Percentiles rank a stretch among this genome's conserved stretches.
Conservation (phyloP, 2,797 vertebrate genomes). For the Phrynocephalus guinanensis region DNA sequence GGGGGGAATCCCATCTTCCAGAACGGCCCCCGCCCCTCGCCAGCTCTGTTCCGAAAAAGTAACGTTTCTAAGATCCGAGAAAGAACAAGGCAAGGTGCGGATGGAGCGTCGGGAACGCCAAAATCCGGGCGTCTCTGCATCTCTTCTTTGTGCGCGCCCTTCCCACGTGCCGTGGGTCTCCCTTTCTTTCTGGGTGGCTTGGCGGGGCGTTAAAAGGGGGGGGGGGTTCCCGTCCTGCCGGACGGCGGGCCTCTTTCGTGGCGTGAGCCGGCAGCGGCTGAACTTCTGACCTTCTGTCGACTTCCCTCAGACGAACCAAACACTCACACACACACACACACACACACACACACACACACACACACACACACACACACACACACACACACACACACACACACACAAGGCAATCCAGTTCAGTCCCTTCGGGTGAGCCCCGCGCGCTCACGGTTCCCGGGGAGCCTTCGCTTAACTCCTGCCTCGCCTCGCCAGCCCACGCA, state of each 20-base stretch:
- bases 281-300: conserved; percentile 90
- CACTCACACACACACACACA: no score
- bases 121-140: neutral
- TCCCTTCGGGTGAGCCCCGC: conserved; percentile 64
- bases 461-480: neutral
- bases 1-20: neutral
- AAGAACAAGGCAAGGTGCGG: no score
- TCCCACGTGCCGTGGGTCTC: neutral
- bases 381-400: no score
- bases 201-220: no score
- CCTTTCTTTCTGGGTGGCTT: neutral
- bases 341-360: no score
- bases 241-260: conserved; percentile 61
- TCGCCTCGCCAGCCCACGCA: no score
- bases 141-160: neutral
- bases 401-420: conserved; percentile 56
- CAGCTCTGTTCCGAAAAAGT: no score
- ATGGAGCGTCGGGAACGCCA: neutral
- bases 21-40: no score
- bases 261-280: conserved; percentile 78
- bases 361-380: no score
- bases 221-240: no score
- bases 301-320: conserved; percentile 76
- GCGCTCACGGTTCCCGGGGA: neutral
- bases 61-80: no score